Evolutionary conservation across 2,113 vertebrate species (phyloP), one percentile per base, ranked within the genome.

Genomic region (Empidonax alnorum): DNA sequence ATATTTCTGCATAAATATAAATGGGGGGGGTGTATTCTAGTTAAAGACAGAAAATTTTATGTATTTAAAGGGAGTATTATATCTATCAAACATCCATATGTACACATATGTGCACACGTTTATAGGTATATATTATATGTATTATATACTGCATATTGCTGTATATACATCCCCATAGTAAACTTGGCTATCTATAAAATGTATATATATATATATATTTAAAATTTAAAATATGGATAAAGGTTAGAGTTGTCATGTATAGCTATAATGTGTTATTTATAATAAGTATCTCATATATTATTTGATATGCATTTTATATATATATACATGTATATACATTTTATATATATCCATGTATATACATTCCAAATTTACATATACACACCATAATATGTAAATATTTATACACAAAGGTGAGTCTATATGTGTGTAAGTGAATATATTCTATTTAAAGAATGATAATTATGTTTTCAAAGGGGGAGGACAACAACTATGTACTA

Each of bases 401-500:
- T 21, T 61, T n/a, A 23, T 31, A 27, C 19, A 68, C 30, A 62
- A 55, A 66, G 27, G 8, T 21, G 86, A 68, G 19, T 35, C 21
- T 25, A 30, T 14, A 8, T 14, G 1, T 62, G 31, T 42, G 5
- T 50, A 33, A 66, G 24, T 58, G 44, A 27, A 52, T 39, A 44
- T 20, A n/a, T 31, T 52, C 50, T 25, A 22, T 33, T 44, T 59
- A 59, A 58, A 65, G 37, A n/a, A 15, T 28, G 56, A 59, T 46
- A 77, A 23, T 23, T 52, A 17, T 0, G 6, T 55, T 42, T 62
- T 50, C 19, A 23, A 73, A 56, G 10, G 12, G 14, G 20, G 17
- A 39, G 6, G 24, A 50, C 4, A 25, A 46, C 14, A 25, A 4
- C 47, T 9, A 0, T 37, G 13, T n/a, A 13, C 7, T 30, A 4